phyloP scores from a whole-genome alignment of 2,113 vertebrate species.

The Pagrus major region DNA sequence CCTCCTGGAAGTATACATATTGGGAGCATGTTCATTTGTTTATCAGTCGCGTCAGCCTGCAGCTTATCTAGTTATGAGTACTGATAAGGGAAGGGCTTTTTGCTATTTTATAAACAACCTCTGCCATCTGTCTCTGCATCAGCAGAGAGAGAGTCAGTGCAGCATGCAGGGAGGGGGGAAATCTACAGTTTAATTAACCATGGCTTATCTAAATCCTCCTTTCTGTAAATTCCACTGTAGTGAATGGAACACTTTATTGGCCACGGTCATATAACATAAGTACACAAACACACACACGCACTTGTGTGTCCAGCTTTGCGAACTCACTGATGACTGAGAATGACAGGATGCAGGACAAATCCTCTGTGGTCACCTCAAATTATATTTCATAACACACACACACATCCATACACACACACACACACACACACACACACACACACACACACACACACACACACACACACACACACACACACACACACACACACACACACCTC shows the following conservation, averaged over 20 bases:
- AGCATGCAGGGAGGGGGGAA: background rate
- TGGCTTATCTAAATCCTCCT: constrained; percentile 75
- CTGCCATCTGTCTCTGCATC: constrained; percentile 52
- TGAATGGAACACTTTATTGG: constrained; percentile 54
- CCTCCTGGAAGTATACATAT: constrained; percentile 8
- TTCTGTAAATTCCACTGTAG: constrained; percentile 58
- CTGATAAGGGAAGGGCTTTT: constrained; percentile 48
- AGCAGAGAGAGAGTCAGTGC: constrained; percentile 16
- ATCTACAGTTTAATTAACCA: constrained; percentile 68
- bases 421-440: background rate
- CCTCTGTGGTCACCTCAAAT: constrained; percentile 29
- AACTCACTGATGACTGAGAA: background rate
- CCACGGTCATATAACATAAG: background rate
- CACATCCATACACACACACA: constrained; percentile 13
- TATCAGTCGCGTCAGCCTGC: constrained; percentile 10
- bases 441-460: constrained; percentile 5
- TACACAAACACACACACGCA: constrained; percentile 20
- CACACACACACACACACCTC: background rate
- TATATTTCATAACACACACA: constrained; percentile 26
- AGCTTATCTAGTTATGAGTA: constrained; percentile 54
- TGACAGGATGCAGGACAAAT: constrained; percentile 35
- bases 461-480: constrained; percentile 19
- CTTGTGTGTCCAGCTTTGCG: background rate
- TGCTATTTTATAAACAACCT: constrained; percentile 59
- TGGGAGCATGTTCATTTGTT: constrained; percentile 16